Evolutionary conservation across 2,113 vertebrate genomes (phyloP).

Genomic region (Ophiodon elongatus): DNA sequence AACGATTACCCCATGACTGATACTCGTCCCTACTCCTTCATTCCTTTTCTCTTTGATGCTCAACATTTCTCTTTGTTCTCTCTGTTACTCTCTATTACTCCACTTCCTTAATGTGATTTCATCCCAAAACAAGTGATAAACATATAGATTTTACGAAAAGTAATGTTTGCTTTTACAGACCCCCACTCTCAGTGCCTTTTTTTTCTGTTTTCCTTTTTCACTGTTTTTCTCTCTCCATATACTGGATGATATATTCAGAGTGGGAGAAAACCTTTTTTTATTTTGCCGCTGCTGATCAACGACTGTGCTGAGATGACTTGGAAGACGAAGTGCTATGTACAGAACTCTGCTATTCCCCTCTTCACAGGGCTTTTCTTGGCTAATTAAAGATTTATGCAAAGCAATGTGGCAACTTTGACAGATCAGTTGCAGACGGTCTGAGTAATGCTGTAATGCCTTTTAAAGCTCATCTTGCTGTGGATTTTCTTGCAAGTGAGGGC

Average conservation of each 20-base stretch:
- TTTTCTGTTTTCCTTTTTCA: not conserved
- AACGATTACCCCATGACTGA: slow-evolving; percentile 72
- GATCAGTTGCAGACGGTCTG: slow-evolving; percentile 64
- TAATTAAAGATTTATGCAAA: slow-evolving; percentile 77
- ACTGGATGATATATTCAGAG: slow-evolving; percentile 41
- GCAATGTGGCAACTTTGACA: slow-evolving; percentile 65
- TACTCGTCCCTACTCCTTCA: slow-evolving; percentile 44
- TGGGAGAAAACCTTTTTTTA: slow-evolving; percentile 47
- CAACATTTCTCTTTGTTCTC: slow-evolving; percentile 51
- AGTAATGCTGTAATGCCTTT: slow-evolving; percentile 44
- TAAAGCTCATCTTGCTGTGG: slow-evolving; percentile 42
- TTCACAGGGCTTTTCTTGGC: slow-evolving; percentile 52
- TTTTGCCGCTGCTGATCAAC: slow-evolving; percentile 59
- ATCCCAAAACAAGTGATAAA: slow-evolving; percentile 40
- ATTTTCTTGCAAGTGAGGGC: slow-evolving; percentile 37
- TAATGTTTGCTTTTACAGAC: slow-evolving; percentile 44
- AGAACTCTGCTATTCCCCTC: slow-evolving; percentile 15
- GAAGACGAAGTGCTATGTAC: slow-evolving; percentile 43
- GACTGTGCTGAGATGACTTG: slow-evolving; percentile 42
- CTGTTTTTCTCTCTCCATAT: slow-evolving; percentile 15
- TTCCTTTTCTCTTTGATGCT: slow-evolving; percentile 57
- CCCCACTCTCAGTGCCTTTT: not conserved
- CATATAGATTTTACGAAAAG: slow-evolving; percentile 40
- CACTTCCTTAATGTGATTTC: slow-evolving; percentile 43
- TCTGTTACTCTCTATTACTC: slow-evolving; percentile 36